These are phyloP conservation scores for Drosophila yakuba DNA, from an alignment of 1,140 invertebrate species.

Conservation along the genomic window DNA sequence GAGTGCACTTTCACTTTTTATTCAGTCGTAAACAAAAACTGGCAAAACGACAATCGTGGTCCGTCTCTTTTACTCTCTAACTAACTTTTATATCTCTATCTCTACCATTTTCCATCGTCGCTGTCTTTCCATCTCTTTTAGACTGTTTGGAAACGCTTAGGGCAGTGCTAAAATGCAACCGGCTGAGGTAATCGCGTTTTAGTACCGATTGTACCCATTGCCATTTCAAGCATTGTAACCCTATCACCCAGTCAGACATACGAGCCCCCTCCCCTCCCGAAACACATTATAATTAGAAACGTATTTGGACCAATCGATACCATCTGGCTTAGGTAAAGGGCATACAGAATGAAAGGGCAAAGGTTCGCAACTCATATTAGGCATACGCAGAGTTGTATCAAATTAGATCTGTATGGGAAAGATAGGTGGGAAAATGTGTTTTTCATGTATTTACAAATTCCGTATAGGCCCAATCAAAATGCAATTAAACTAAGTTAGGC, in stretches of 20 bases:
- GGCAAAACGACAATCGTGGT: slow-evolving; percentile 73
- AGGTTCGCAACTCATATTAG: slow-evolving; percentile 29
- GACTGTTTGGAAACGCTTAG: slow-evolving; percentile 7
- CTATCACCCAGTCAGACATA: slow-evolving; percentile 1
- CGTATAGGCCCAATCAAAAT: slow-evolving; percentile 23
- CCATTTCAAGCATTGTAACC: slow-evolving; percentile 23
- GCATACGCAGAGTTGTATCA: slow-evolving; percentile 43
- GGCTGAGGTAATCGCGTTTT: slow-evolving; percentile 23
- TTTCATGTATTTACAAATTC: slow-evolving; percentile 16
- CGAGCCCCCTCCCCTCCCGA: background rate
- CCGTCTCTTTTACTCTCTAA: background rate
- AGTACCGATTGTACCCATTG: slow-evolving; percentile 9
- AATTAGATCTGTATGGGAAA: background rate
- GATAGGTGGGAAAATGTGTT: slow-evolving; percentile 4
- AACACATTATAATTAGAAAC: slow-evolving; percentile 27
- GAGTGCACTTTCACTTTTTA: slow-evolving; percentile 77
- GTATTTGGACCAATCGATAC: slow-evolving; percentile 22
- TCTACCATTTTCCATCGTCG: background rate
- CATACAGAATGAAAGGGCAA: background rate
- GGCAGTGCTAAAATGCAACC: slow-evolving; percentile 10
- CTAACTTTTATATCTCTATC: background rate
- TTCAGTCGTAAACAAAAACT: slow-evolving; percentile 61
- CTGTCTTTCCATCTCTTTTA: background rate
- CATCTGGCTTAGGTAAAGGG: background rate
- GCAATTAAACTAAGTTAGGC: slow-evolving; percentile 15